Evolutionary conservation across 2,888 invertebrate species (phyloP).

Genomic region (Pemphredon lugubris): DNA sequence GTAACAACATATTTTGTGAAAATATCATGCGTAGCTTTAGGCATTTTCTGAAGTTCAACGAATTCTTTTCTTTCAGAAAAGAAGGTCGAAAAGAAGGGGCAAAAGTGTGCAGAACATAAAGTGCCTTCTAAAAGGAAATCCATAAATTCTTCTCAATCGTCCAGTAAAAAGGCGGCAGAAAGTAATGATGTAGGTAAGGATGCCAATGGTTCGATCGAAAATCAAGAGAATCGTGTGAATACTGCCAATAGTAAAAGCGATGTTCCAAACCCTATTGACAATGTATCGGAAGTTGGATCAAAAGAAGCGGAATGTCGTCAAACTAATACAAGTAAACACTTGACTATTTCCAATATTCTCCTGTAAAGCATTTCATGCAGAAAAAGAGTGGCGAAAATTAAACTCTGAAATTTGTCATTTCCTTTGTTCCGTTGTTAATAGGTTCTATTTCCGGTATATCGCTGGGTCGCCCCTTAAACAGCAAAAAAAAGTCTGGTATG

Average conservation of each 20-base stretch:
- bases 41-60: neutral
- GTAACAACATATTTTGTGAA: slow-evolving; percentile 51
- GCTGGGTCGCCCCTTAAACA: slow-evolving; percentile 1
- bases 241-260: slow-evolving; percentile 66
- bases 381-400: neutral
- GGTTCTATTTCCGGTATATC: slow-evolving; percentile 29
- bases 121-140: slow-evolving; percentile 72
- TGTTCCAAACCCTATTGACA: slow-evolving; percentile 27
- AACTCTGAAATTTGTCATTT: neutral
- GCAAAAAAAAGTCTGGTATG: slow-evolving; percentile 46
- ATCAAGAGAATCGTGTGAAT: slow-evolving; percentile 78
- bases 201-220: slow-evolving; percentile 69
- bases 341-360: too few relatives aligned
- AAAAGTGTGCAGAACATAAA: slow-evolving; percentile 67
- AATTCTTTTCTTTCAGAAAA: slow-evolving; percentile 63
- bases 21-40: neutral
- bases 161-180: slow-evolving; percentile 56
- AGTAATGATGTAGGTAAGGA: slow-evolving; percentile 58
- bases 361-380: too few relatives aligned
- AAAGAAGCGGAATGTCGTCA: slow-evolving; percentile 36
- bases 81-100: slow-evolving; percentile 70
- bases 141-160: slow-evolving; percentile 43
- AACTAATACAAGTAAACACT: slow-evolving; percentile 34
- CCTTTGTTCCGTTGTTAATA: slow-evolving; percentile 14
- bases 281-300: slow-evolving; percentile 20